Percentiles rank a stretch among this genome's conserved stretches.
phyloP scores from a whole-genome alignment of 2,888 invertebrate species.

The Hypselothyrea guttata region DNA sequence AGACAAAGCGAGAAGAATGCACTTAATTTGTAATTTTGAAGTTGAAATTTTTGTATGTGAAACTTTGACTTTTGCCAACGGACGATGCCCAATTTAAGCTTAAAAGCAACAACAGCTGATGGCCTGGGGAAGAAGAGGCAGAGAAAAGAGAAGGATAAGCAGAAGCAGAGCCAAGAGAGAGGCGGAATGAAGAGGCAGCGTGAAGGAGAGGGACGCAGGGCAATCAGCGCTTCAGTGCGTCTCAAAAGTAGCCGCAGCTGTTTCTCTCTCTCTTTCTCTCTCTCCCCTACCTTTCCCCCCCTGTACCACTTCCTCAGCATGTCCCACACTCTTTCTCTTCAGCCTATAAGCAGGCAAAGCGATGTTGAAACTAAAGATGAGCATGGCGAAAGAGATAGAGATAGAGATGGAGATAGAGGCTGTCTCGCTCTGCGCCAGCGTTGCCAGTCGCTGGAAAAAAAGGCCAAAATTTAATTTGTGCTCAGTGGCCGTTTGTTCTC shows the following conservation, averaged over 20 bases:
- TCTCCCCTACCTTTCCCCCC: slow-evolving; percentile 1
- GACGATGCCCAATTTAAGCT: slow-evolving; percentile 70
- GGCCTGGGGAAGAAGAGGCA: slow-evolving; percentile 5
- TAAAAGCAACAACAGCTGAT: slow-evolving; percentile 25
- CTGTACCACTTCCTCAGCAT: background rate
- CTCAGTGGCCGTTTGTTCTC: slow-evolving; percentile 50
- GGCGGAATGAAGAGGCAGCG: background rate
- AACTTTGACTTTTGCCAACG: slow-evolving; percentile 41
- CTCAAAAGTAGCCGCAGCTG: slow-evolving; percentile 26
- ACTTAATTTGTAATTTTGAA: slow-evolving; percentile 68
- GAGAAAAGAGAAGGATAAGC: slow-evolving; percentile 16
- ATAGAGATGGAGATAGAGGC: background rate
- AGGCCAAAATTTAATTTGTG: slow-evolving; percentile 72
- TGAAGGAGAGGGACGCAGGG: background rate
- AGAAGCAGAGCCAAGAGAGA: background rate
- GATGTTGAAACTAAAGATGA: slow-evolving; percentile 1
- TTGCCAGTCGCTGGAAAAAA: slow-evolving; percentile 26
- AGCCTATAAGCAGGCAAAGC: background rate
- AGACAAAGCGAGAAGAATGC: slow-evolving; percentile 31
- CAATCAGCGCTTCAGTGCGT: too few species aligned
- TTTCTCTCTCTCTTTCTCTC: slow-evolving; percentile 2
- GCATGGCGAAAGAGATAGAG: slow-evolving; percentile 5
- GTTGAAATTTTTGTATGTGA: slow-evolving; percentile 20
- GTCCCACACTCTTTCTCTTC: background rate
- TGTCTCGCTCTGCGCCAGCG: slow-evolving; percentile 5